A percentile compares a stretch with the other conserved stretches of the same genome.
phyloP scores from a whole-genome alignment of 2,888 invertebrate species.

The Lathronympha strigana region DNA sequence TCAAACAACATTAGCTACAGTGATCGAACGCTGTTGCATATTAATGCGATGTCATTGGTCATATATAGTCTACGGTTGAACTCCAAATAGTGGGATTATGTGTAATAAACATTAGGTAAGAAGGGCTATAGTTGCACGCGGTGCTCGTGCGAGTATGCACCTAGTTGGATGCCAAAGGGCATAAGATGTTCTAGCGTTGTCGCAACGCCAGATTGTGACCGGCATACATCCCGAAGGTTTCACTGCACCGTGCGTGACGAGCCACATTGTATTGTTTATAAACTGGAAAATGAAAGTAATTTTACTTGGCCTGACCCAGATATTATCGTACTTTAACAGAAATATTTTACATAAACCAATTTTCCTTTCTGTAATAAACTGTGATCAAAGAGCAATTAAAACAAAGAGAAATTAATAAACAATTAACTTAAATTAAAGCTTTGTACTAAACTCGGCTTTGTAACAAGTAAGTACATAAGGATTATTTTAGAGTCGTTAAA shows the following conservation, averaged over 20 bases:
- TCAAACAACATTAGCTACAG: conserved; percentile 40
- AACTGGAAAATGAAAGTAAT: conserved; percentile 22
- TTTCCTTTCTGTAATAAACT: conserved; percentile 13
- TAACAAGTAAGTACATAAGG: conserved; percentile 5
- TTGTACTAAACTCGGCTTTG: conserved; percentile 2
- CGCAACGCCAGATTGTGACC: conserved; percentile 55
- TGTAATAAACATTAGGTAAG: conserved; percentile 15
- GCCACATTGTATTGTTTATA: conserved; percentile 30
- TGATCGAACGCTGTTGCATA: conserved; percentile 34
- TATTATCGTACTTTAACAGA: conserved; percentile 20
- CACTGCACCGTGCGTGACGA: conserved; percentile 28
- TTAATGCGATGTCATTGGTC: conserved; percentile 42
- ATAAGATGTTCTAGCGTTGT: conserved; percentile 48
- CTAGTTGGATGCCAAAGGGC: conserved; percentile 49
- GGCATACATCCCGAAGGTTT: conserved; percentile 55
- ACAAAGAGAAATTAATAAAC: conserved; percentile 30
- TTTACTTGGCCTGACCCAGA: conserved; percentile 15
- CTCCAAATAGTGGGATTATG: conserved; percentile 13
- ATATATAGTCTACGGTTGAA: conserved; percentile 31
- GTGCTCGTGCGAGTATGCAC: conserved; percentile 29
- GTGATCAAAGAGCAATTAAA: conserved; percentile 22
- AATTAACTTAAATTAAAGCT: conserved; percentile 27
- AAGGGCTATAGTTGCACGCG: conserved; percentile 26
- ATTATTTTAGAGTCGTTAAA: conserved; percentile 21
- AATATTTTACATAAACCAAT: conserved; percentile 15